A percentile compares a stretch with the other conserved stretches of the same genome.
phyloP scores from a whole-genome alignment of 1,140 invertebrate species.

The Hirudo medicinalis region DNA sequence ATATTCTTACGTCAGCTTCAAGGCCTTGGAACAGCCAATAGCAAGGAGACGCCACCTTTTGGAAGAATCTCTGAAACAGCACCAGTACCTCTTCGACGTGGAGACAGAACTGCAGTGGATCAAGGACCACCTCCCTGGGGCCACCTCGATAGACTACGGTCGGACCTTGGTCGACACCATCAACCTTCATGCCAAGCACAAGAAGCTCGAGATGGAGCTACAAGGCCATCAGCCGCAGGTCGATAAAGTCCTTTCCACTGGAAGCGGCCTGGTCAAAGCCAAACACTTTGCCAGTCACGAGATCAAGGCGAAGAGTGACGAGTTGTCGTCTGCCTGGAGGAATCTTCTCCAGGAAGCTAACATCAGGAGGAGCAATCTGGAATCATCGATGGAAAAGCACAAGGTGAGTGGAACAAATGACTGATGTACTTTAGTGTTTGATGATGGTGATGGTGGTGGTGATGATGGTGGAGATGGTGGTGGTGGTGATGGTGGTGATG shows the following conservation, averaged over 20 bases:
- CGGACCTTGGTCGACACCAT: slow-evolving; percentile 79
- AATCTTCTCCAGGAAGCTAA: slow-evolving; percentile 71
- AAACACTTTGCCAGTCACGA: slow-evolving; percentile 79
- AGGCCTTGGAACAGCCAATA: slow-evolving; percentile 42
- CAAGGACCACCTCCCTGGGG: slow-evolving; percentile 68
- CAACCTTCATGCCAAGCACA: slow-evolving; percentile 80
- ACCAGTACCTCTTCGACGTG: slow-evolving; percentile 86
- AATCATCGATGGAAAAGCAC: slow-evolving; percentile 67
- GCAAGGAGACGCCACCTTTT: slow-evolving; percentile 57
- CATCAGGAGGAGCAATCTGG: slow-evolving; percentile 64
- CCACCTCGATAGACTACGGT: slow-evolving; percentile 53
- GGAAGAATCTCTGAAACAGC: slow-evolving; percentile 71
- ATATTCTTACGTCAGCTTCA: slow-evolving; percentile 30
- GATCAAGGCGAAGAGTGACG: slow-evolving; percentile 78
- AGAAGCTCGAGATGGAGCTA: slow-evolving; percentile 61
- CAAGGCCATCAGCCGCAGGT: slow-evolving; percentile 83
- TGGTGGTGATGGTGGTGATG: too few species aligned
- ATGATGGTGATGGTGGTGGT: too few species aligned
- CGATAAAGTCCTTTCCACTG: slow-evolving; percentile 71
- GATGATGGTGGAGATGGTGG: too few species aligned
- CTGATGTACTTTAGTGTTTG: too few species aligned
- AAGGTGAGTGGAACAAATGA: slow-evolving; percentile 45
- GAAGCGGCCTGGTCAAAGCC: slow-evolving; percentile 83
- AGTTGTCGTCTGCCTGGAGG: slow-evolving; percentile 67
- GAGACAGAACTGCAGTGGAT: slow-evolving; percentile 91